Base-by-base conservation (phyloP, 2,888 invertebrate genomes). In the Hypolimnas misippus region DNA sequence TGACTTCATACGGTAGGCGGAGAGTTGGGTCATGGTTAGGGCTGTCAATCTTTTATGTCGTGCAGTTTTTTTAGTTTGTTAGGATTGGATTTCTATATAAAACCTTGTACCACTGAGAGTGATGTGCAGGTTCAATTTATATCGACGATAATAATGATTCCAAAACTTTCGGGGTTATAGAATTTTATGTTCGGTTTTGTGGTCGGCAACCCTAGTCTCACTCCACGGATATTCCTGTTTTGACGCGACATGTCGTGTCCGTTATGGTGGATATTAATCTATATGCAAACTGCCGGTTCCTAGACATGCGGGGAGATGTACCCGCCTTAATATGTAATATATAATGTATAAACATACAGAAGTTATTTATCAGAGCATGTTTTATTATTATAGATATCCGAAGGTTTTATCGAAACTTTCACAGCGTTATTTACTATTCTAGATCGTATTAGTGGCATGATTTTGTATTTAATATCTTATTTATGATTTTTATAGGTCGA, bases 261-360 rank as follows among this genome's bases (percentile, higher is more conserved):
- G 56, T 44, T 62, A 72, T 71, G 65, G 66, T 53, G 71, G 76
- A 76, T 80, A 75, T 76, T 74, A 76, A 82, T 79, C 76, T 75
- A 63, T 69, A 73, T 72, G 74, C 69, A 69, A 73, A 72, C 69
- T 70, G 76, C 69, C 67, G 68, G 72, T 72, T 72, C 63, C 3
- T 38, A 29, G 53, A 53, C 38, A 49, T 54, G 59, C 54, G 53
- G 33, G 14, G 35, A 46, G 16, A 46, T 33, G 21, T 29, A 17
- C 44, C n/a, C 6, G 31, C 17, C 42, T 51, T 57, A 16, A 16
- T 21, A 31, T 35, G 16, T 35, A 46, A 52, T 19, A 35, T 38
- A 31, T 40, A 40, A 40, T 35, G 19, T n/a, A 19, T 25, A 40
- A 54, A 42, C 54, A 12, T 42, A 40, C 25, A 42, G 25, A 38